Percentiles rank a stretch among this genome's conserved stretches.
These are phyloP conservation scores for Ophioninae sp. DNA, from an alignment of 2,888 invertebrate species.

Conservation along the genomic window DNA sequence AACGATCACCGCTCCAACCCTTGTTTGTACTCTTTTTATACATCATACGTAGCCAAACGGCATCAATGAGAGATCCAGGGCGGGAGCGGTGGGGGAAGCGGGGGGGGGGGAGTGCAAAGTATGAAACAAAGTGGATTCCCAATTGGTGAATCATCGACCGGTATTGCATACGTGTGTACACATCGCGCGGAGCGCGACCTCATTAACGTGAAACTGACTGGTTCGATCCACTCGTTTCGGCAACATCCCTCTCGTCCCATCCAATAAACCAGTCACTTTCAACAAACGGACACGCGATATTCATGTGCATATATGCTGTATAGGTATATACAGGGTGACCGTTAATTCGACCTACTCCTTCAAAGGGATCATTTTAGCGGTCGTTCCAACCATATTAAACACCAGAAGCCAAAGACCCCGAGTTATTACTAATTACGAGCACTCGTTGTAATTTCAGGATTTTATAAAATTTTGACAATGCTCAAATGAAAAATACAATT, in stretches of 20 bases:
- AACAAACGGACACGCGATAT: not conserved
- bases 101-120: slow-evolving; percentile 13
- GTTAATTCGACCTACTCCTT: no score
- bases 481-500: no score
- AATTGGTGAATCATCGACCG: slow-evolving; percentile 74
- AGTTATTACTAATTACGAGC: no score
- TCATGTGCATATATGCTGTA: no score
- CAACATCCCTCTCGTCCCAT: not conserved
- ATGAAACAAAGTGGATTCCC: slow-evolving; percentile 76
- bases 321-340: no score
- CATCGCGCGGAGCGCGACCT: not conserved
- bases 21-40: slow-evolving; percentile 4
- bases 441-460: no score
- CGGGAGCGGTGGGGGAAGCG: not conserved
- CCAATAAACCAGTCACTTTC: slow-evolving; percentile 23
- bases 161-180: slow-evolving; percentile 27
- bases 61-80: no score
- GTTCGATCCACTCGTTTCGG: not conserved
- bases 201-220: slow-evolving; percentile 35
- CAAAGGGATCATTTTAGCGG: no score
- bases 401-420: no score
- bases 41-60: not conserved
- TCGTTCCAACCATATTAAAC: no score
- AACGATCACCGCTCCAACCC: not conserved
- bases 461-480: no score